These are phyloP conservation scores for Myotis davidii DNA, from an alignment of 2,113 vertebrate genomes.

Conservation along the genomic window DNA sequence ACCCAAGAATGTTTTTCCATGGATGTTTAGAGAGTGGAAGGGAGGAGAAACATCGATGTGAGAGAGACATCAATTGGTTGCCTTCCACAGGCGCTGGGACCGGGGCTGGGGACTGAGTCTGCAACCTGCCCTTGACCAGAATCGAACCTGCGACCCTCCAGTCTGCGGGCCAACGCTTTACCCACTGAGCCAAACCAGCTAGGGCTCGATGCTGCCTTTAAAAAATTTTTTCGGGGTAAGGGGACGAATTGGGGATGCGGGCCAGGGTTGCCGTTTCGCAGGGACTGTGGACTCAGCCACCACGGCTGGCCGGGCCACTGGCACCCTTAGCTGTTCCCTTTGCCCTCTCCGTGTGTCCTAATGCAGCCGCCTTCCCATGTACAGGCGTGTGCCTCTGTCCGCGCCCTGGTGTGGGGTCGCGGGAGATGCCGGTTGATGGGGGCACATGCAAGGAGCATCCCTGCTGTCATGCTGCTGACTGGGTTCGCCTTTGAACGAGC, in stretches of 20 bases:
- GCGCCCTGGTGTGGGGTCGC: not conserved
- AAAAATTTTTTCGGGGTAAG: not conserved
- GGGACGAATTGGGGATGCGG: not conserved
- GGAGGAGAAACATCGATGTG: no score
- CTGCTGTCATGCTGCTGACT: not conserved
- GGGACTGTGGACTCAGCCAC: not conserved
- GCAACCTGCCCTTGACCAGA: no score
- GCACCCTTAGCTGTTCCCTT: not conserved
- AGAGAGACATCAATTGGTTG: no score
- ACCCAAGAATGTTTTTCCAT: no score
- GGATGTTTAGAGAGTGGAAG: no score
- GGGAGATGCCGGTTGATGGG: no score
- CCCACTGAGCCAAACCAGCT: no score
- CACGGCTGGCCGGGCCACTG: not conserved
- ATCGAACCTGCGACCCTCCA: no score
- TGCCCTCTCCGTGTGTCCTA: not conserved
- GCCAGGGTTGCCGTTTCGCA: not conserved
- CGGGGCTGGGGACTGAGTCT: no score
- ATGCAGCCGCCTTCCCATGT: not conserved
- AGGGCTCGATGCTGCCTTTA: not conserved
- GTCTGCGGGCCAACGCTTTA: no score
- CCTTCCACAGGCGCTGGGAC: no score
- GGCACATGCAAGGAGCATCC: no score
- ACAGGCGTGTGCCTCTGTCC: not conserved
- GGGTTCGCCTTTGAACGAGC: not conserved